Evolutionary conservation across 64 coral and sea anemone genomes (phyloP), one percentile per base, ranked within the genome.

Genomic region (Stichodactyla helianthus): DNA sequence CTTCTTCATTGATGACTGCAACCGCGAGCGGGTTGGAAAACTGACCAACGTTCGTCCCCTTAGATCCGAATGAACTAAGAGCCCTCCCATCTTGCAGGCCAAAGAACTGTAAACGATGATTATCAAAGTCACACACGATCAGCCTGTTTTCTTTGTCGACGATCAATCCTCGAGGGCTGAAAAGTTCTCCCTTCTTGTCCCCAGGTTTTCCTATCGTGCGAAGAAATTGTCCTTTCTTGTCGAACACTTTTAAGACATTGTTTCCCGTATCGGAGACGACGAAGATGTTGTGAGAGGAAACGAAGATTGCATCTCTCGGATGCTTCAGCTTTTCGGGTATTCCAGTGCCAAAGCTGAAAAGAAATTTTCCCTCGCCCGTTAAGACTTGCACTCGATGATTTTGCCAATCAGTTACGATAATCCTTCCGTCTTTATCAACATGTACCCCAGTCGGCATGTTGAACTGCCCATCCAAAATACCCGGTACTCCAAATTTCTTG

Each of bases 91-190:
- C 56, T 59, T 86, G 86, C 6, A 92, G 64, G 59, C 31, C 87
- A 9, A 92, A 87, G 65, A 92, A 77, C 23, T 92, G 90, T 53
- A 92, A 58, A 16, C 90, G 57, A n/a, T 92, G 90, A 70, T 92
- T 92, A 62, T 92, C 90, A 53, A 92, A 92, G 56, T 92, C 90
- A n/a, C 90, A 92, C 5, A 92, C 90, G 54, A 92, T 92, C 16
- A 92, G 80, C 10, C 86, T 71, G 63, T 87, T 71, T 8, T 87
- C 64, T 7, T 87, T 92, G 65, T 92, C 90, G 13, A 92, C 84
- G 1, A 59, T 85, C 13, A 92, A 50, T 6, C 90, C 90, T 10
- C 90, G 84, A 52, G 90, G 90, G 31, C 90, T 86, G 54, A 56
- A 87, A 13, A 92, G 84, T 26, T 92, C 90, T 16, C 90, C 90